Evolutionary conservation across 2,888 invertebrate genomes (phyloP).

Genomic region (Nephrotoma flavescens): DNA sequence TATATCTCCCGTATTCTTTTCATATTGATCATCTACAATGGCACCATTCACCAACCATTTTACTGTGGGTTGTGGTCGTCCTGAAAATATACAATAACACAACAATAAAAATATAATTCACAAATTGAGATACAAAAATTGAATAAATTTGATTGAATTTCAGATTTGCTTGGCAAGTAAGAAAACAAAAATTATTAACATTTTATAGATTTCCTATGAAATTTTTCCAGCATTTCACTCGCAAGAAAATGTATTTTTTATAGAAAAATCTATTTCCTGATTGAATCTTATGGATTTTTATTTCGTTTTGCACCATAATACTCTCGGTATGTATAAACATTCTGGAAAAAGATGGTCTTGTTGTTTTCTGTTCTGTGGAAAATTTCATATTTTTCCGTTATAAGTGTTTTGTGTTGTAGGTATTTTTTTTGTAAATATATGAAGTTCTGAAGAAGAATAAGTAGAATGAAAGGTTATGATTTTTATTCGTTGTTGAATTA

Average conservation of each 20-base stretch:
- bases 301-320: neutral
- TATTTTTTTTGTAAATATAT: neutral
- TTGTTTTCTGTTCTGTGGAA: neutral
- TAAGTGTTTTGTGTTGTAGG: neutral
- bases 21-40: conserved; percentile 54
- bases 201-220: neutral
- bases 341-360: neutral
- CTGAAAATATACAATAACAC: conserved; percentile 22
- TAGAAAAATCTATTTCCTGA: neutral
- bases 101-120: neutral
- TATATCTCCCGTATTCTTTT: conserved; percentile 59
- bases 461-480: neutral
- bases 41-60: conserved; percentile 60
- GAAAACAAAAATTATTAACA: neutral
- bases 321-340: neutral
- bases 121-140: neutral
- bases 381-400: neutral
- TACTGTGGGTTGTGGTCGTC: conserved; percentile 56
- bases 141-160: neutral
- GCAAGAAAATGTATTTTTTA: neutral
- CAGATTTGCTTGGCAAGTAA: neutral
- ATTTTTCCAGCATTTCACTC: neutral
- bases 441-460: neutral
- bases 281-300: neutral
- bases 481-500: neutral